phyloP scores from a whole-genome alignment of 2,113 vertebrate species.

The Gallinago jamesoni region DNA sequence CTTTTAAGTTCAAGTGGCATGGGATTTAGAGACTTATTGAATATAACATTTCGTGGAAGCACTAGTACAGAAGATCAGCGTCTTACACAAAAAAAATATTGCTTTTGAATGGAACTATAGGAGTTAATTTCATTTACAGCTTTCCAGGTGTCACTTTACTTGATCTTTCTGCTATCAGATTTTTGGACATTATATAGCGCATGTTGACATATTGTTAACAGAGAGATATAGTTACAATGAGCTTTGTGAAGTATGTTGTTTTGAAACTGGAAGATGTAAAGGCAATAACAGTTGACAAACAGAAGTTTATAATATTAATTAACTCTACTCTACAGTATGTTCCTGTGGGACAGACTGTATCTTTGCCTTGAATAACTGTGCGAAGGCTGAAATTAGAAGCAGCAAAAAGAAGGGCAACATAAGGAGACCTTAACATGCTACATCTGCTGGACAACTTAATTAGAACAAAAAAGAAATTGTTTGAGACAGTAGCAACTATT shows the following conservation, averaged over 20 bases:
- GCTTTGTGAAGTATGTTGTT: neutral
- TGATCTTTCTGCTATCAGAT: neutral
- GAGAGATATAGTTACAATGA: neutral
- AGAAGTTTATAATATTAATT: neutral
- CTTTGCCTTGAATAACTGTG: neutral
- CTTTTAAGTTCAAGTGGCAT: neutral
- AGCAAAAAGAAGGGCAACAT: slow-evolving; percentile 6
- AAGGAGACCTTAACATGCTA: neutral
- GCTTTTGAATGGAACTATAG: neutral
- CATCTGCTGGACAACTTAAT: slow-evolving; percentile 21
- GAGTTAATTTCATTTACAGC: neutral
- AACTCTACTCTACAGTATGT: neutral
- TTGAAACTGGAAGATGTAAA: neutral
- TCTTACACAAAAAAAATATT: neutral
- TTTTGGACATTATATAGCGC: neutral
- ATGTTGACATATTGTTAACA: neutral
- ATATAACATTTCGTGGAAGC: neutral
- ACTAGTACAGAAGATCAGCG: neutral
- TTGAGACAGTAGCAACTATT: neutral
- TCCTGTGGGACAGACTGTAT: neutral
- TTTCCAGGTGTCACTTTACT: neutral
- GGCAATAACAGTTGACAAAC: neutral
- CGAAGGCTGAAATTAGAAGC: neutral
- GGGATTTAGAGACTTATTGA: neutral
- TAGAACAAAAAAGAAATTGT: neutral